Evolutionary conservation across 1,140 invertebrate genomes (phyloP), one percentile per base, ranked within the genome.

Genomic region (Cyclargus thomasi): DNA sequence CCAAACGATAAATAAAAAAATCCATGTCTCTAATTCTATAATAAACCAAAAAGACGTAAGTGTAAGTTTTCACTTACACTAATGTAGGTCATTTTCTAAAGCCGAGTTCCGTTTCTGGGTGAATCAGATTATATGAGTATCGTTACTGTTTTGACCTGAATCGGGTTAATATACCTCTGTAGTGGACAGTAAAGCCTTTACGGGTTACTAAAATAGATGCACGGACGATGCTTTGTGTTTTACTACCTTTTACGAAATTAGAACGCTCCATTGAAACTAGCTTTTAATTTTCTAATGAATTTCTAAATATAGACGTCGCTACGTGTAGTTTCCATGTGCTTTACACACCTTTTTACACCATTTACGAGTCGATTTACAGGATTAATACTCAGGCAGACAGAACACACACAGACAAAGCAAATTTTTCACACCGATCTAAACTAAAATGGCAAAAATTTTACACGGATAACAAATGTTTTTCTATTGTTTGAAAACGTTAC

Each of bases 81-180:
- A 59, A 59, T 59, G 55, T 59, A 20, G 55, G 55, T 59, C 55
- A 59, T 59, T 59, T 59, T 59, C 55, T 59, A 59, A 22, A 22
- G 55, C 53, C 53, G 53, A 55, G 53, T 55, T 55, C 53, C 55
- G 55, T 59, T 59, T 59, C 55, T 59, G 55, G 17, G 55, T 59
- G 55, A 59, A 59, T 59, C 55, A 59, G 55, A 20, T 59, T 59
- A 55, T 55, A 55, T 55, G 53, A 59, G n/a, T 59, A 20, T 59
- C 55, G 55, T 59, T 55, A 20, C 16, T 59, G 55, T 59, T 59
- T 59, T 59, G 55, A 59, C 55, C 55, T 59, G 55, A 59, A 59
- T 59, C 20, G 20, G 55, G 55, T 17, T n/a, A 17, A 53, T 55
- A 59, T 20, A 59, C 55, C 55, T 59, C 21, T 59, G 55, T 59